Conservation (phyloP, 2,888 invertebrate species). For the Osmoderma eremita region DNA sequence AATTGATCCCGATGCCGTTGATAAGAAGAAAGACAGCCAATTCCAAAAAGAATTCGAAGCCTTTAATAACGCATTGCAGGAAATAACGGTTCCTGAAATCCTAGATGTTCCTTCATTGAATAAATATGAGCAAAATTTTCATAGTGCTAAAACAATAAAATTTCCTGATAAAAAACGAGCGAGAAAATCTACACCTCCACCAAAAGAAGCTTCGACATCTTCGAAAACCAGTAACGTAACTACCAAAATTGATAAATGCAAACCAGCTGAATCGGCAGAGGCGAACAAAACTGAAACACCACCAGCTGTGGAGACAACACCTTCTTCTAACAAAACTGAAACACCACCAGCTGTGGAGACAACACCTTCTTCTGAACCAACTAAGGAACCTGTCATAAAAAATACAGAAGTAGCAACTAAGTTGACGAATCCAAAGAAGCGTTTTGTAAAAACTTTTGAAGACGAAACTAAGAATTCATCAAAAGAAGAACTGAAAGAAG, state of each 20-base stretch:
- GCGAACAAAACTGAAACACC: no score
- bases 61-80: constrained; percentile 71
- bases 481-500: constrained; percentile 42
- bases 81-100: constrained; percentile 69
- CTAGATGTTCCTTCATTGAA: constrained; percentile 65
- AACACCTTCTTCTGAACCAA: no score
- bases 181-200: background rate
- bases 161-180: constrained; percentile 57
- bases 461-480: constrained; percentile 50
- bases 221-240: no score
- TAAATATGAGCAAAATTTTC: constrained; percentile 62
- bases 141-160: constrained; percentile 59
- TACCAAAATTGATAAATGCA: no score
- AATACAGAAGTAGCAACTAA: constrained; percentile 53
- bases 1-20: background rate
- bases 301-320: background rate
- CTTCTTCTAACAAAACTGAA: background rate
- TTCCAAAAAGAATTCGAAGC: constrained; percentile 64
- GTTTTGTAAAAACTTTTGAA: constrained; percentile 62
- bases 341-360: constrained; percentile 5
- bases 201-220: no score
- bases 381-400: constrained; percentile 12
- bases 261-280: no score
- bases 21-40: constrained; percentile 24
- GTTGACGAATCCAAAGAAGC: constrained; percentile 61